Conservation (phyloP, 2,888 invertebrate species). For the Caenorhabditis virilis region DNA sequence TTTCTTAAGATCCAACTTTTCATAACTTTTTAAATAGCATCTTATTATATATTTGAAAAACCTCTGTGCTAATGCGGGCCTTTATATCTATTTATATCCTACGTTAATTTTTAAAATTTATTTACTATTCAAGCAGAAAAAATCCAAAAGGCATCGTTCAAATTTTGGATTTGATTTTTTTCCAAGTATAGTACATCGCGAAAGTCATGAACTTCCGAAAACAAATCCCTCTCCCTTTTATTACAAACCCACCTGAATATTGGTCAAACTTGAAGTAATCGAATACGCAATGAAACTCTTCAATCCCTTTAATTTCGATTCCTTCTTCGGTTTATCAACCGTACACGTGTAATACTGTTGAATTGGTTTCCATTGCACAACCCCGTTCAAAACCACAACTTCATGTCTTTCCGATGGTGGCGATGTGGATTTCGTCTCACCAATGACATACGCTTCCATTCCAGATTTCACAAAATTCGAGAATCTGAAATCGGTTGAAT, state of each 20-base stretch:
- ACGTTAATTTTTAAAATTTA: too few species aligned
- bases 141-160: too few species aligned
- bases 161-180: too few species aligned
- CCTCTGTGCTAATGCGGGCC: too few species aligned
- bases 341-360: constrained; percentile 81
- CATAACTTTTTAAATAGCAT: too few species aligned
- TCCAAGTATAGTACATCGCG: too few species aligned
- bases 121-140: too few species aligned
- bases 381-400: constrained; percentile 68
- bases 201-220: too few species aligned
- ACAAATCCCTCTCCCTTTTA: too few species aligned
- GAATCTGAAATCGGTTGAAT: constrained; percentile 76
- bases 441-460: constrained; percentile 86
- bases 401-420: constrained; percentile 58
- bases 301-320: constrained; percentile 90
- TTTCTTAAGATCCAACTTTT: too few species aligned
- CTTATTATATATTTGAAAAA: too few species aligned
- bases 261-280: constrained; percentile 82
- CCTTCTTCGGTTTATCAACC: constrained; percentile 93
- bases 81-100: too few species aligned
- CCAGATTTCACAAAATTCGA: constrained; percentile 88
- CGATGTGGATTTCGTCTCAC: constrained; percentile 74
- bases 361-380: constrained; percentile 77
- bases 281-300: constrained; percentile 97
- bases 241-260: constrained; percentile 51